Percentiles rank a stretch among this genome's conserved stretches.
phyloP scores from a whole-genome alignment of 2,113 vertebrate species.

The Pituophis catenifer region DNA sequence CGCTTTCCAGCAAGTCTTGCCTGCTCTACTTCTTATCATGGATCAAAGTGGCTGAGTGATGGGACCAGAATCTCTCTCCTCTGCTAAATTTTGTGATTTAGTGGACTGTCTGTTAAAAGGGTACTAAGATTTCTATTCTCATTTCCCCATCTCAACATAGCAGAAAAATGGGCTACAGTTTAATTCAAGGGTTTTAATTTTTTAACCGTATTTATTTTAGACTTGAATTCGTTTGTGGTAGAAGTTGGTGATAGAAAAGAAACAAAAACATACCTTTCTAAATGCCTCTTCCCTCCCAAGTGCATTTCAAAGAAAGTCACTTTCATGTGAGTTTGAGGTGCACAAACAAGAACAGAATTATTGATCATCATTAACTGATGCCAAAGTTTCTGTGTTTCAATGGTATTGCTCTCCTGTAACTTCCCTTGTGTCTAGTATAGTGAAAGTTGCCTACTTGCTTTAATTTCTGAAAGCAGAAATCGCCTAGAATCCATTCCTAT shows the following conservation, averaged over 20 bases:
- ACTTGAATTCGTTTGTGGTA: background rate
- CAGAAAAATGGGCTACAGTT: background rate
- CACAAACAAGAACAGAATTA: background rate
- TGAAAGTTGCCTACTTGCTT: conserved; percentile 47
- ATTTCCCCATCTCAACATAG: background rate
- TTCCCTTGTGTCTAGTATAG: background rate
- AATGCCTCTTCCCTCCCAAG: background rate
- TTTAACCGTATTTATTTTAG: background rate
- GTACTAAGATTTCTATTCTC: background rate
- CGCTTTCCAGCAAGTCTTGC: background rate
- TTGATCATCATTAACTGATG: background rate
- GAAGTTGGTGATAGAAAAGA: background rate
- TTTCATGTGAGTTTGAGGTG: background rate
- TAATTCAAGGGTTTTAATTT: background rate
- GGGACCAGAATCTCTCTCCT: background rate
- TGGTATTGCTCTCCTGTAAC: background rate
- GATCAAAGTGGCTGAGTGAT: background rate
- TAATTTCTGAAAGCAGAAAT: conserved; percentile 72
- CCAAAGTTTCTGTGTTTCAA: background rate
- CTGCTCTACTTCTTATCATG: background rate
- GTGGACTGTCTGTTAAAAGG: background rate
- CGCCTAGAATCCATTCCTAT: conserved; percentile 79
- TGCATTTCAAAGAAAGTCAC: background rate
- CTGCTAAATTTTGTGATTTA: background rate
- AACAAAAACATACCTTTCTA: background rate